These are phyloP conservation scores for Falco berigora DNA, from an alignment of 2,797 vertebrate species.

Conservation along the genomic window DNA sequence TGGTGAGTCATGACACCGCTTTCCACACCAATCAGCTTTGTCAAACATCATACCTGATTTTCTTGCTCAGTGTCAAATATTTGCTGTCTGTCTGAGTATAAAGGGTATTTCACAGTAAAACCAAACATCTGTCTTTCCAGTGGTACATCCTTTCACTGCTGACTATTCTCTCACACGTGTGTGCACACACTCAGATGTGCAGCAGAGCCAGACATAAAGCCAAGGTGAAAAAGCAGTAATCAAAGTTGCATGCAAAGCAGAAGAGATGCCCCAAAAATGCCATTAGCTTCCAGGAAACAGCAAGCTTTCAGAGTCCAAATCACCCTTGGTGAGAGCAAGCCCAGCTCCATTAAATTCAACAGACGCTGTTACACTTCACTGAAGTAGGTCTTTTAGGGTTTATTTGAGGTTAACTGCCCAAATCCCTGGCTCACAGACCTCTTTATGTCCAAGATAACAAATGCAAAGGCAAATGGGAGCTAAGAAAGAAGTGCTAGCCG, in stretches of 20 bases:
- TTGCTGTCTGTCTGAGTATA: constrained; percentile 72
- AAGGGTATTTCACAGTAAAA: constrained; percentile 11
- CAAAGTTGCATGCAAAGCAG: background rate
- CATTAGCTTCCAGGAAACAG: constrained; percentile 5
- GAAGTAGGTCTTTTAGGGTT: constrained; percentile 5
- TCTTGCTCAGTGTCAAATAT: constrained; percentile 62
- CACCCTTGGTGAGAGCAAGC: background rate
- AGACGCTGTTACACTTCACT: background rate
- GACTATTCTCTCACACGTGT: background rate
- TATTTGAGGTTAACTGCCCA: constrained; percentile 58
- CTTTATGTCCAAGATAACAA: constrained; percentile 41
- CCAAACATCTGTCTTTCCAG: background rate
- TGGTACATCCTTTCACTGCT: background rate
- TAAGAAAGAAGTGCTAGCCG: background rate
- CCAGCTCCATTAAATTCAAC: constrained; percentile 2
- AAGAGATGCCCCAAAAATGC: background rate
- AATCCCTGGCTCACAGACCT: constrained; percentile 34
- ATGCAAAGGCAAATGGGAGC: constrained; percentile 18
- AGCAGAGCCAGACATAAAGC: background rate
- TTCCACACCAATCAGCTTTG: background rate
- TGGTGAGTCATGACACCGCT: background rate
- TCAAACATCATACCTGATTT: constrained; percentile 42
- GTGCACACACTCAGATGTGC: background rate
- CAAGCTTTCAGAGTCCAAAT: background rate
- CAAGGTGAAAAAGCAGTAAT: background rate